Base-by-base conservation (phyloP, 2,888 invertebrate species). In the Coronaproctus castanopsis region DNA sequence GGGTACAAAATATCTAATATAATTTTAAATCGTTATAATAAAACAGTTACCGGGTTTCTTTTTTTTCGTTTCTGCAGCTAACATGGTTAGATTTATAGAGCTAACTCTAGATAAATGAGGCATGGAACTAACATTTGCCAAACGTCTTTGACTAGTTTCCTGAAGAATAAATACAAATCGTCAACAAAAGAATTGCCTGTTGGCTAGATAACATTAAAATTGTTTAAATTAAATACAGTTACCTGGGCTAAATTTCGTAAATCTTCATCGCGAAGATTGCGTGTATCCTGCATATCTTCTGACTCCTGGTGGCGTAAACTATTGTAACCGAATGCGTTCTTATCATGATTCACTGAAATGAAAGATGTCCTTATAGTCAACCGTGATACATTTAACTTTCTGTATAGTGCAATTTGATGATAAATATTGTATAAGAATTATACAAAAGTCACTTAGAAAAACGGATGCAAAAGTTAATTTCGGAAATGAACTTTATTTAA, bases 71-170 rank as follows among this genome's bases (percentile, higher is more conserved):
- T 81, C 74, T 3, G 66, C 66, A 61, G 86, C 85, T 52, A 89
- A 69, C 70, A 88, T 78, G 67, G 87, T 87, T 54, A 88, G 70
- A 70, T 88, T 88, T 59, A 87, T 85, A 0, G 88, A 87, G 63
- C 87, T 87, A 18, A 88, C 87, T 53, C 88, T 78, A 36, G 86
- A 86, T 56, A 88, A 73, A 66, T 87, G 82, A 2, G 87, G 85
- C 74, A 87, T 85, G 0, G 87, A 85, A 1, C 85, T 80, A 1
- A 84, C 78, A 66, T 81, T 83, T 0, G 82, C 81, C 55, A 85
- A 72, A 1, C 83, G 75, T 49, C 82, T 70, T 67, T 83, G 82
- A 0, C 77, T 76, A 20, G 80, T 79, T 67, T 84, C 83, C 68
- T 69, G 62, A 3, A 62, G 61, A 61, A 55, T 55, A 55, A 2